Base-by-base conservation (phyloP, 2,113 vertebrate species). In the Brachypteracias leptosomus region DNA sequence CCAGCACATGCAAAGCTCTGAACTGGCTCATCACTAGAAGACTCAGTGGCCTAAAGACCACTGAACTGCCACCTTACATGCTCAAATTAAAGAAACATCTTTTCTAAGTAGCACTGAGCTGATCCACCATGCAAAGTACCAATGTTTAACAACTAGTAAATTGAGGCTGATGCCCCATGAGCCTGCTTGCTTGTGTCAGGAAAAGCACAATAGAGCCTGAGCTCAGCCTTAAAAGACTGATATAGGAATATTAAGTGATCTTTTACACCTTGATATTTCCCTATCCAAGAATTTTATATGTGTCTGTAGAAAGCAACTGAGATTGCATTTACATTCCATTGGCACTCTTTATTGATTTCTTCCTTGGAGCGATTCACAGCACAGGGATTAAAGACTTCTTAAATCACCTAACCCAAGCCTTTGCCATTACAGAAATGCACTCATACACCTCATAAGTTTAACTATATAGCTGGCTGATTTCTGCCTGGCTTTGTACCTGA, bases 51-150 rank as follows among this genome's bases (percentile, higher is more conserved):
- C 40, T 84, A 89, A 95, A 76, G 77, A 42, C 52, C 65, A 85
- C 16, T 91, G 85, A 86, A 51, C 80, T 82, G 61, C 82, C 28
- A 77, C 51, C 68, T 92, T 58, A 13, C 35, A 36, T 46, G 54
- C 71, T 21, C 29, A 78, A 86, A 92, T 82, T 82, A 88, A 93
- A 97, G 85, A 88, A 96, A 85, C 46, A 52, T 40, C 16, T 12
- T 67, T 42, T 46, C 66, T 62, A 74, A 91, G 61, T 65, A 90
- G 66, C 68, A 47, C n/a, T 19, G 57, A 82, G 58, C 46, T 24
- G 84, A 72, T 75, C 82, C 82, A 40, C 68, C 10, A 7, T 51
- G 65, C 42, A 85, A 89, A 90, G 75, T 40, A 51, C 38, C 62
- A 51, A 77, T 52, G 65, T 76, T 90, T 89, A 89, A 88, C 67